These are phyloP conservation scores for Caenorhabditis japonica DNA, from an alignment of 2,888 invertebrate species.

Conservation along the genomic window DNA sequence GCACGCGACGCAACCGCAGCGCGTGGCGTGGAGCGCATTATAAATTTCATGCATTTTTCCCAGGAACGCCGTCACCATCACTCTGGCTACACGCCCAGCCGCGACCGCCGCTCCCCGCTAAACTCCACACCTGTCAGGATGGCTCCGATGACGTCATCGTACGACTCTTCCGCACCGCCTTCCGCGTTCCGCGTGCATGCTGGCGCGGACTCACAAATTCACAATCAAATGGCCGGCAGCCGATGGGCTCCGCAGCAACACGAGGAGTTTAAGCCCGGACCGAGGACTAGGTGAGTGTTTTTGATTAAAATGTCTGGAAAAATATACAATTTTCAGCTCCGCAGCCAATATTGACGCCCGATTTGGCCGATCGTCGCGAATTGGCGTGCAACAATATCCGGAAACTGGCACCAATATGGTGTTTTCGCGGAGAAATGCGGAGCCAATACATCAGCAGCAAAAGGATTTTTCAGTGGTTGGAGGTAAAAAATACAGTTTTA, in stretches of 20 bases:
- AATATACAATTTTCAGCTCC: slow-evolving; percentile 10
- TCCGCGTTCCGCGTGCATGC: slow-evolving; percentile 21
- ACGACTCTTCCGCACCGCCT: slow-evolving; percentile 16
- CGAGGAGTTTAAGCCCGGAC: slow-evolving; percentile 38
- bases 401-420: neutral
- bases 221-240: slow-evolving; percentile 4
- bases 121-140: slow-evolving; percentile 15
- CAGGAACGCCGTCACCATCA: slow-evolving; percentile 47
- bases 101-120: neutral
- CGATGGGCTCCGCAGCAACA: slow-evolving; percentile 5
- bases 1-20: no score
- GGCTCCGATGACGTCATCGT: slow-evolving; percentile 50
- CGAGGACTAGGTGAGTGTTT: slow-evolving; percentile 21
- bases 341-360: slow-evolving; percentile 50
- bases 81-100: slow-evolving; percentile 2
- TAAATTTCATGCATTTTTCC: no score
- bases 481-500: slow-evolving; percentile 4
- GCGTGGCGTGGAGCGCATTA: no score
- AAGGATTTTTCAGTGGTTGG: slow-evolving; percentile 38
- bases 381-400: slow-evolving; percentile 3
- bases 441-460: neutral
- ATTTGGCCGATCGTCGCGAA: slow-evolving; percentile 23
- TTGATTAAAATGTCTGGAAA: neutral
- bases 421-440: neutral
- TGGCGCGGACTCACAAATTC: slow-evolving; percentile 10